phyloP scores from a whole-genome alignment of 1,140 invertebrate species.

The Patella vulgata region DNA sequence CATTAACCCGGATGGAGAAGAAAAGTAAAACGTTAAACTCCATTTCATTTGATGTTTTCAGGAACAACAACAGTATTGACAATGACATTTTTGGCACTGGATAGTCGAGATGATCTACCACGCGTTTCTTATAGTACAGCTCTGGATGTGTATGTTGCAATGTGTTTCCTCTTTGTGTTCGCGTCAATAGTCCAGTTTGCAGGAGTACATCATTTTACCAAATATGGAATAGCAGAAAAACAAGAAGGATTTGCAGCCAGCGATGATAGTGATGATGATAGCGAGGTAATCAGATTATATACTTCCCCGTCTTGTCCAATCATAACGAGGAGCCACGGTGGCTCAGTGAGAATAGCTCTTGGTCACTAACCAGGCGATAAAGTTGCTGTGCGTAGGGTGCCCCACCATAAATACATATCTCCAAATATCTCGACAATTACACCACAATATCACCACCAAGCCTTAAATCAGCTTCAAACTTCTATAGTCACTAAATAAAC shows the following conservation, averaged over 20 bases:
- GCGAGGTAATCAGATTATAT: slow-evolving; percentile 11
- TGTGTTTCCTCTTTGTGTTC: slow-evolving; percentile 88
- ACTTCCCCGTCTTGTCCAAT: not conserved
- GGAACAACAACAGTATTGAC: slow-evolving; percentile 89
- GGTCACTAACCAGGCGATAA: not conserved
- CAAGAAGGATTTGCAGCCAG: not conserved
- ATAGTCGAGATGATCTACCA: slow-evolving; percentile 85
- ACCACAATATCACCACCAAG: too few species aligned
- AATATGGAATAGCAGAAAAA: slow-evolving; percentile 81
- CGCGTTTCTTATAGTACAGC: slow-evolving; percentile 89
- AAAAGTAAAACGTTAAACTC: too few species aligned
- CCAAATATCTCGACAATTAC: too few species aligned
- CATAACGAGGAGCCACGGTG: not conserved
- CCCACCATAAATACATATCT: too few species aligned
- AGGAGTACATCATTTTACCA: slow-evolving; percentile 89
- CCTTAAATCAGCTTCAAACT: too few species aligned
- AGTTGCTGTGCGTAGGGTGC: too few species aligned
- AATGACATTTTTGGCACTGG: slow-evolving; percentile 88
- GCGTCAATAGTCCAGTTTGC: slow-evolving; percentile 83
- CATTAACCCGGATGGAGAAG: too few species aligned
- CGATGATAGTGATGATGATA: slow-evolving; percentile 16
- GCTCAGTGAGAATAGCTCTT: too few species aligned
- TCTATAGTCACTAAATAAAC: too few species aligned
- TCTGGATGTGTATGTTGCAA: slow-evolving; percentile 86
- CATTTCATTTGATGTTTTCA: too few species aligned